These are phyloP conservation scores for Opisthograptis luteolata DNA, from an alignment of 2,888 invertebrate genomes.

Conservation along the genomic window DNA sequence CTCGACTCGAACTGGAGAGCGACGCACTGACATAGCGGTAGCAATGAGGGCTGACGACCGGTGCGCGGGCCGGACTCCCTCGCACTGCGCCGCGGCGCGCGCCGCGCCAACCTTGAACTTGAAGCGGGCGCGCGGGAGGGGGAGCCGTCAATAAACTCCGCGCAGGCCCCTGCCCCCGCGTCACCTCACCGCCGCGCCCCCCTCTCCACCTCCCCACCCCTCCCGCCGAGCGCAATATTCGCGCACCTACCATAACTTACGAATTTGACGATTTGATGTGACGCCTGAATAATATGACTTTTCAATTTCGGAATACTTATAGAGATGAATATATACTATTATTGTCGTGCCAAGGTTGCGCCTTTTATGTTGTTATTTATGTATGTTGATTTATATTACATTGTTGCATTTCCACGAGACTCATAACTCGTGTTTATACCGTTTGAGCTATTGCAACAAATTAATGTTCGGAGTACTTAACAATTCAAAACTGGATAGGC, in stretches of 20 bases:
- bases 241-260: constrained; percentile 26
- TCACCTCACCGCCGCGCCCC: constrained; percentile 46
- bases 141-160: constrained; percentile 81
- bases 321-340: not conserved
- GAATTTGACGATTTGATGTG: constrained; percentile 14
- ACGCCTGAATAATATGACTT: constrained; percentile 12
- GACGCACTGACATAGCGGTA: constrained; percentile 73
- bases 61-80: constrained; percentile 84
- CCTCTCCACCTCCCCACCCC: constrained; percentile 14
- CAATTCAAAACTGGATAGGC: too few relatives aligned
- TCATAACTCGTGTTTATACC: too few relatives aligned
- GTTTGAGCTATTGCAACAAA: too few relatives aligned
- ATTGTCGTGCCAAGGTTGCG: constrained; percentile 1
- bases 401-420: too few relatives aligned
- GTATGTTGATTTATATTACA: not conserved
- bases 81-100: constrained; percentile 84
- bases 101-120: constrained; percentile 86
- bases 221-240: constrained; percentile 23
- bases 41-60: constrained; percentile 82
- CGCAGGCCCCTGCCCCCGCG: constrained; percentile 77
- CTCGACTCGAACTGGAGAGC: constrained; percentile 67
- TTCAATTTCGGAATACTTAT: constrained; percentile 2
- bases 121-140: constrained; percentile 73
- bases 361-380: not conserved
- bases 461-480: too few relatives aligned